A percentile compares a stretch with the other conserved stretches of the same genome.
These are phyloP conservation scores for Brenthis hecate DNA, from an alignment of 2,888 invertebrate species.

Conservation along the genomic window DNA sequence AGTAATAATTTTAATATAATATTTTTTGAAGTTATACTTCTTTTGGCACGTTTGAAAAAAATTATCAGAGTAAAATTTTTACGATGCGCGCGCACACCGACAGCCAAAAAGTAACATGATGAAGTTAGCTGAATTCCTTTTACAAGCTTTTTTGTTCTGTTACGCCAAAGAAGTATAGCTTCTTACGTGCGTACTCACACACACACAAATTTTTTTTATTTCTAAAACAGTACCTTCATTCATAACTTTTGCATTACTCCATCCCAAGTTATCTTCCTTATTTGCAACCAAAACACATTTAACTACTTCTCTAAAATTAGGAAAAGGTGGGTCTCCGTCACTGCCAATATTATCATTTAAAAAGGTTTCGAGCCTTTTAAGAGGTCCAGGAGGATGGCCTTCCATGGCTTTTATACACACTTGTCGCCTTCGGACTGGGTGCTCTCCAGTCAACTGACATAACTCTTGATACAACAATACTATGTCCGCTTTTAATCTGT, in stretches of 20 bases:
- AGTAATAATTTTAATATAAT: too few relatives aligned
- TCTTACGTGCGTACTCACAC: too few relatives aligned
- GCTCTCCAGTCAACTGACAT: conserved; percentile 50
- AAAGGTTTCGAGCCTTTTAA: conserved; percentile 52
- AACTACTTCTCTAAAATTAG: conserved; percentile 76
- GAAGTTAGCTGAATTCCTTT: too few relatives aligned
- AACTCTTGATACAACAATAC: conserved; percentile 55
- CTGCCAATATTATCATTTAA: conserved; percentile 55
- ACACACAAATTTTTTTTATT: background rate
- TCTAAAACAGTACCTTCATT: conserved; percentile 53
- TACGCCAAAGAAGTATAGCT: too few relatives aligned
- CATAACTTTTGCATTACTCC: conserved; percentile 48
- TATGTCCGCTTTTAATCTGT: conserved; percentile 55
- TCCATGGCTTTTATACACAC: conserved; percentile 51
- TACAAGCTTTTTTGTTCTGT: too few relatives aligned
- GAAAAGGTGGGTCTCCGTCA: conserved; percentile 62
- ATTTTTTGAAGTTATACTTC: too few relatives aligned
- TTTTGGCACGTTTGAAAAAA: too few relatives aligned
- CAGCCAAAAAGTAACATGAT: too few relatives aligned
- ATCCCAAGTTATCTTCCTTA: conserved; percentile 48
- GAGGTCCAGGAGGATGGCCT: conserved; percentile 60
- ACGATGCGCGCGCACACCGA: too few relatives aligned
- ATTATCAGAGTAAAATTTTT: too few relatives aligned
- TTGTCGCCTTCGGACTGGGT: conserved; percentile 49
- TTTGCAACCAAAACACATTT: conserved; percentile 57